Evolutionary conservation across 2,797 vertebrate genomes (phyloP).

Genomic region (Chromobotia macracanthus): DNA sequence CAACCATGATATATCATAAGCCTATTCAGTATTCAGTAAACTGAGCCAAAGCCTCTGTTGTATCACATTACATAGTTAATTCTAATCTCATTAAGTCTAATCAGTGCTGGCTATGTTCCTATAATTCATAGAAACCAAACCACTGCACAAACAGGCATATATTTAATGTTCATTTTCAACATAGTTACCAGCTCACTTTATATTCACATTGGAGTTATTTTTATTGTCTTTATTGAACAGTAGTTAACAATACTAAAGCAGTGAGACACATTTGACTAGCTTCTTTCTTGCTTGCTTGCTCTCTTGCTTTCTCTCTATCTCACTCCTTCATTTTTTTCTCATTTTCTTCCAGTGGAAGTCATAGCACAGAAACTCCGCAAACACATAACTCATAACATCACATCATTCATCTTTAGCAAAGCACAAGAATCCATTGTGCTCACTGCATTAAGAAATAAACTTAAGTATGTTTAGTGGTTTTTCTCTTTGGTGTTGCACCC

Average conservation of each 20-base stretch:
- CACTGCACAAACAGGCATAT: not conserved
- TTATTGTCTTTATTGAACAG: too few relatives aligned
- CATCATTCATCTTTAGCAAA: constrained; percentile 1
- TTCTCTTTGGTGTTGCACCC: not conserved
- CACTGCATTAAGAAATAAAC: constrained; percentile 11
- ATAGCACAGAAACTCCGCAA: not conserved
- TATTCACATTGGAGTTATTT: too few relatives aligned
- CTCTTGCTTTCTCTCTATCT: too few relatives aligned
- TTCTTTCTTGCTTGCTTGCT: too few relatives aligned
- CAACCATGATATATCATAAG: not conserved
- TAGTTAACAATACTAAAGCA: too few relatives aligned
- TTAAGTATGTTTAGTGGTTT: constrained; percentile 7
- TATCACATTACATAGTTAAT: constrained; percentile 22
- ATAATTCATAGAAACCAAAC: not conserved
- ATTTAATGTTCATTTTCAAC: not conserved
- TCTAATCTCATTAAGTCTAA: constrained; percentile 9
- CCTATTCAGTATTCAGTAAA: not conserved
- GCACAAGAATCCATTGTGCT: not conserved
- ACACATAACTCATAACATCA: not conserved
- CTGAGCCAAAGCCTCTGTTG: constrained; percentile 21
- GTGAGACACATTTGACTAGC: too few relatives aligned
- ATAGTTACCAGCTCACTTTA: not conserved
- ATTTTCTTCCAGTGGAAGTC: too few relatives aligned
- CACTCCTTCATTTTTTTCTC: too few relatives aligned
- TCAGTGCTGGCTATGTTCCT: not conserved